Percentiles rank a stretch among this genome's conserved stretches.
phyloP scores from a whole-genome alignment of 2,888 invertebrate genomes.

The Archaeoteleia sp. region DNA sequence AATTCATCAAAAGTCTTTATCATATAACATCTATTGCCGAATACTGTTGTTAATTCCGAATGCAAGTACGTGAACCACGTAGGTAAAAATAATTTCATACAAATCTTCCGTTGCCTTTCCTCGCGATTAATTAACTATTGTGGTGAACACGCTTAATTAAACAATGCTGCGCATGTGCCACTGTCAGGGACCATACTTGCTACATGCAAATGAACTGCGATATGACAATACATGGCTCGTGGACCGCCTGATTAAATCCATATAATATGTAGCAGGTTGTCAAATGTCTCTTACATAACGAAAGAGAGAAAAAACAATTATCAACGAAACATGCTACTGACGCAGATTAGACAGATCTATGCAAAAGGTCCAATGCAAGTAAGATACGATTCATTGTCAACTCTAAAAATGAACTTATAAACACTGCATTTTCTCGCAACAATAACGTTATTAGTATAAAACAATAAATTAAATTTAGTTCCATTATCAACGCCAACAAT shows the following conservation, averaged over 20 bases:
- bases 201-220: conserved; percentile 14
- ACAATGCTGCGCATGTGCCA: conserved; percentile 19
- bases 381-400: neutral
- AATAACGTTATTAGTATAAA: too few species aligned
- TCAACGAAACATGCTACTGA: neutral
- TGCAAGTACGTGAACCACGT: too few species aligned
- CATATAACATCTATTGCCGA: too few species aligned
- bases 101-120: neutral
- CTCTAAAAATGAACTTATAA: neutral
- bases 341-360: neutral
- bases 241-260: conserved; percentile 19
- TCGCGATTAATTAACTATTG: conserved; percentile 29
- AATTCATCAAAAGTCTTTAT: too few species aligned
- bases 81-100: neutral
- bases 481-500: too few species aligned
- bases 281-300: conserved; percentile 10
- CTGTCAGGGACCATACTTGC: conserved; percentile 14
- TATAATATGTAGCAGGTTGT: conserved; percentile 13
- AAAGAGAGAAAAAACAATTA: conserved; percentile 12
- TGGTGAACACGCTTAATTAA: conserved; percentile 25
- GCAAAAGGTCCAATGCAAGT: neutral
- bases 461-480: too few species aligned
- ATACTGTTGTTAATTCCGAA: too few species aligned
- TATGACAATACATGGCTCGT: neutral
- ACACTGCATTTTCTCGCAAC: conserved; percentile 1